phyloP scores from a whole-genome alignment of 2,797 vertebrate species.

The Artibeus jamaicensis region DNA sequence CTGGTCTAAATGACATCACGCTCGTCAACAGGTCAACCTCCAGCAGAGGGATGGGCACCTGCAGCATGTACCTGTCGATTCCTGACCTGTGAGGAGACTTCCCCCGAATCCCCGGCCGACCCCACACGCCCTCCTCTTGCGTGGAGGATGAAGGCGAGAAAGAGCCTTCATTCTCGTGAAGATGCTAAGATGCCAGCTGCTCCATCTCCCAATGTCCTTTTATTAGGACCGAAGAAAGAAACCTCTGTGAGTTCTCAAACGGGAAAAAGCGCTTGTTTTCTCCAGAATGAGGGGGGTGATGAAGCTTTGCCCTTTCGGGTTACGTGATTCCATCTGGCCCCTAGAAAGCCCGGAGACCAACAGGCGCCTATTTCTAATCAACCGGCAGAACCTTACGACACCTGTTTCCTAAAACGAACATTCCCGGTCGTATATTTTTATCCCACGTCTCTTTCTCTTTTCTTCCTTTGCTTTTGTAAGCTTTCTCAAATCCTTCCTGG shows the following conservation, averaged over 20 bases:
- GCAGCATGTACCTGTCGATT: neutral
- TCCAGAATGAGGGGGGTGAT: neutral
- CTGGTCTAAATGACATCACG: neutral
- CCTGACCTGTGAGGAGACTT: neutral
- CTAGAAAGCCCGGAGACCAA: neutral
- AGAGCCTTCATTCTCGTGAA: neutral
- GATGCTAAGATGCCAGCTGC: neutral
- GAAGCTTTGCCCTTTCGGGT: neutral
- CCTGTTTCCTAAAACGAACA: neutral
- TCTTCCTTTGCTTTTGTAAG: neutral
- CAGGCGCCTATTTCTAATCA: neutral
- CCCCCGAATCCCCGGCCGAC: neutral
- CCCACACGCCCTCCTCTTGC: neutral
- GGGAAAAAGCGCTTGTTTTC: neutral
- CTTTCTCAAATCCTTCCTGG: slow-evolving; percentile 15
- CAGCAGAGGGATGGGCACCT: neutral
- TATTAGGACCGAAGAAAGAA: slow-evolving; percentile 17
- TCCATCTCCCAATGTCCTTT: neutral
- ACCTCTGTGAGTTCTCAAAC: neutral
- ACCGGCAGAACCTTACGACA: neutral
- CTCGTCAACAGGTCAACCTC: neutral
- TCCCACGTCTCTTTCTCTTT: neutral
- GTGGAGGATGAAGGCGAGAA: neutral
- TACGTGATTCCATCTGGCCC: neutral
- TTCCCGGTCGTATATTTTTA: slow-evolving; percentile 9